A percentile compares a stretch with the other conserved stretches of the same genome.
Conservation (phyloP, 2,888 invertebrate genomes). For the Epinotia ramella region DNA sequence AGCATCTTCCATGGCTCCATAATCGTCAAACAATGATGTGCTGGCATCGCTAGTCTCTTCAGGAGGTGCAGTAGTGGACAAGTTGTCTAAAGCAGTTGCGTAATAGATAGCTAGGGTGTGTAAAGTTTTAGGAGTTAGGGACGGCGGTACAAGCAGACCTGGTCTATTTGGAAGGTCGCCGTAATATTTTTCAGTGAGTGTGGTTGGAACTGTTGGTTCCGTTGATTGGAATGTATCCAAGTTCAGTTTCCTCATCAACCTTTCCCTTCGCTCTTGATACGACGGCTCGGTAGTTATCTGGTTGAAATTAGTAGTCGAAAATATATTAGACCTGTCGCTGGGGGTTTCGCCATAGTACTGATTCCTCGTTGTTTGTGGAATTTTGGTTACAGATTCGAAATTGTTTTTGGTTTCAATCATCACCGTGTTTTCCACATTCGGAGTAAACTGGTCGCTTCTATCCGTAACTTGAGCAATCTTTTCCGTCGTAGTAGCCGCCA, state of each 20-base stretch:
- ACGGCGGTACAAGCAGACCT: slow-evolving; percentile 89
- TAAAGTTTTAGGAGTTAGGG: slow-evolving; percentile 90
- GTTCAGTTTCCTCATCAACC: slow-evolving; percentile 89
- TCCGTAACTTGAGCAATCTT: slow-evolving; percentile 61
- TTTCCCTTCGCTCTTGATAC: slow-evolving; percentile 88
- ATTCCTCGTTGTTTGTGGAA: slow-evolving; percentile 68
- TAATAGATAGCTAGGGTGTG: slow-evolving; percentile 93
- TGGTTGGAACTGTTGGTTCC: slow-evolving; percentile 71
- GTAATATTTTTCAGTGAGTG: slow-evolving; percentile 76
- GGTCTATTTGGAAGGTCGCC: slow-evolving; percentile 80
- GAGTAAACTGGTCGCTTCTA: slow-evolving; percentile 56
- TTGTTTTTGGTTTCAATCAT: slow-evolving; percentile 63
- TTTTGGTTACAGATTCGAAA: slow-evolving; percentile 77
- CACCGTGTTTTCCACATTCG: slow-evolving; percentile 55
- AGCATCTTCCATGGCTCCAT: slow-evolving; percentile 77
- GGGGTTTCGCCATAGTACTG: slow-evolving; percentile 60
- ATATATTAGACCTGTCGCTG: slow-evolving; percentile 64
- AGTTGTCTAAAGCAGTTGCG: slow-evolving; percentile 88
- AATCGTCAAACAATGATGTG: slow-evolving; percentile 67
- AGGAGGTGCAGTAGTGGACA: slow-evolving; percentile 74
- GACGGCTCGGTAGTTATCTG: slow-evolving; percentile 69
- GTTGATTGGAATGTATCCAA: slow-evolving; percentile 79
- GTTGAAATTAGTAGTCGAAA: slow-evolving; percentile 58
- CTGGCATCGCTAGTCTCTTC: slow-evolving; percentile 67
- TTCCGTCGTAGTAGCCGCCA: slow-evolving; percentile 61